Evolutionary conservation across 2,113 vertebrate species (phyloP).

Genomic region (Opisthocomus hoazin): DNA sequence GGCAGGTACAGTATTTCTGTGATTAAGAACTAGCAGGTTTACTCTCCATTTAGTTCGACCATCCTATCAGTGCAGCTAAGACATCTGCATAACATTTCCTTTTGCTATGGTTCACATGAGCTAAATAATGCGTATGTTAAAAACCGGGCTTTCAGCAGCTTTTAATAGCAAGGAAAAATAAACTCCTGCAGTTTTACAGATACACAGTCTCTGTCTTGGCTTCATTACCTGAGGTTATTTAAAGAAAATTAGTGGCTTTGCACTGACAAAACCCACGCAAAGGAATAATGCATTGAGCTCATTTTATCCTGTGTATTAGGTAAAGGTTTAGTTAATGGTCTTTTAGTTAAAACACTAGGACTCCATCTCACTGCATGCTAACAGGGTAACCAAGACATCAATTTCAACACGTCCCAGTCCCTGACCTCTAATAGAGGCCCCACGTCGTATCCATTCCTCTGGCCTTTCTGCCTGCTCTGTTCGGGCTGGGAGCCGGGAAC

Average conservation of each 20-base stretch:
- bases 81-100: conserved; percentile 23
- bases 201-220: not conserved
- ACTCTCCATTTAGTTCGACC: not conserved
- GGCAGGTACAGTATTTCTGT: not conserved
- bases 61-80: not conserved
- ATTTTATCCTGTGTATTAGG: not conserved
- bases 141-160: not conserved
- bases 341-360: not conserved
- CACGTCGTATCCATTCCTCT: accelerated
- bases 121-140: not conserved
- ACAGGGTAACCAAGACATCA: not conserved
- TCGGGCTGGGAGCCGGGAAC: not conserved
- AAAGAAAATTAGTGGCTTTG: conserved; percentile 1
- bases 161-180: conserved; percentile 40
- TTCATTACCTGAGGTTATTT: not conserved
- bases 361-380: not conserved
- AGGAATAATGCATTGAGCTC: not conserved
- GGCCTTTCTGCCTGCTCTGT: not conserved
- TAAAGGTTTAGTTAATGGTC: not conserved
- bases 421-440: not conserved
- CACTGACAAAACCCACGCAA: not conserved
- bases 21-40: conserved; percentile 15
- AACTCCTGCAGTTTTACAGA: not conserved
- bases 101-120: not conserved
- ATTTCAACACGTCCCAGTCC: not conserved